Evolutionary conservation across 2,888 invertebrate species (phyloP).

Genomic region (Hydrotaea cyrtoneurina): DNA sequence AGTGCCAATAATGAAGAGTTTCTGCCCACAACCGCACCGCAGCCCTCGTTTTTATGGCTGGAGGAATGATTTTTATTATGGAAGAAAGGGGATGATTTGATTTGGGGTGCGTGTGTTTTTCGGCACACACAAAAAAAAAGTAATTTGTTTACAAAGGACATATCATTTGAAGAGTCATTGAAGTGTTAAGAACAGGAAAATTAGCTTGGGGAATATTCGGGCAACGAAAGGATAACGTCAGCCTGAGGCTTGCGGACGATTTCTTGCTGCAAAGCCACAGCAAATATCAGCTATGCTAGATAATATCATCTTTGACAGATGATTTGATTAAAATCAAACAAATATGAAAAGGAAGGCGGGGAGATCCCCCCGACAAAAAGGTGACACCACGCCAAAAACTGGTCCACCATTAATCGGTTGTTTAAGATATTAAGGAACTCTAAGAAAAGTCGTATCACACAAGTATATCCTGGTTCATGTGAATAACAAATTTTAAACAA

Average conservation of each 20-base stretch:
- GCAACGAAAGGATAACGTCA: constrained; percentile 7
- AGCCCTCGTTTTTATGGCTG: background rate
- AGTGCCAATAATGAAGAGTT: constrained; percentile 61
- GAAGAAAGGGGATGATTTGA: constrained; percentile 53
- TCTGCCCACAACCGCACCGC: background rate
- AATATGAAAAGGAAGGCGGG: no score
- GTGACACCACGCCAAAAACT: no score
- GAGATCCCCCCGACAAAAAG: no score
- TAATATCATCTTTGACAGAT: background rate
- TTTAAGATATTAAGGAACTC: no score
- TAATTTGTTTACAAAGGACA: constrained; percentile 61
- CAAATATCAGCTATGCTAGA: background rate
- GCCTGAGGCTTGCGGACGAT: background rate
- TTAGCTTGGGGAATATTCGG: constrained; percentile 62
- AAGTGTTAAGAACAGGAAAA: constrained; percentile 63
- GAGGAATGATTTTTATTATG: background rate
- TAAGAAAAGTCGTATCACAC: no score
- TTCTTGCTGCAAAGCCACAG: background rate
- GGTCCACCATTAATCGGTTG: no score
- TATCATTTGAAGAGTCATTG: constrained; percentile 60
- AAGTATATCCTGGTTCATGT: no score
- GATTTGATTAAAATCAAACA: background rate
- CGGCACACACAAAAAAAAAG: constrained; percentile 44
- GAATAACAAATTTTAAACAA: constrained; percentile 57
- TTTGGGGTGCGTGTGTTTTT: background rate